Base-by-base conservation (phyloP, 2,797 vertebrate genomes). In the Myotis pilosus region DNA sequence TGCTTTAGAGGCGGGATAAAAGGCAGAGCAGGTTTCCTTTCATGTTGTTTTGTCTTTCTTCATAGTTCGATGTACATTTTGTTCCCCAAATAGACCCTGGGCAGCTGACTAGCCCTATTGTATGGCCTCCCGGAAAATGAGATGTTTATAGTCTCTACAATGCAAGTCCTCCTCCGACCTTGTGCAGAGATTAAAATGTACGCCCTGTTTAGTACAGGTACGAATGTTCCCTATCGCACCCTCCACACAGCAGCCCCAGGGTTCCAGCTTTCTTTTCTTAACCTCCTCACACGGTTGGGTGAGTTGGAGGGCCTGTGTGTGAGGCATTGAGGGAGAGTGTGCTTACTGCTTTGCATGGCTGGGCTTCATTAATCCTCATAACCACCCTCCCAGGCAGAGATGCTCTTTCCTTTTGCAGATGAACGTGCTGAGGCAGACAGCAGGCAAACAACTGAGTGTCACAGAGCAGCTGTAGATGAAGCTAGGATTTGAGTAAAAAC, bases 41-140 rank as follows among this genome's bases (percentile, higher is more conserved):
- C 62, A 76, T 44, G 33, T 23, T 71, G 68, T 93, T 68, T 74
- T 94, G 75, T 84, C 71, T 90, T 84, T 92, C 62, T 89, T 78
- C 62, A 12, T 25, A 68, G 71, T 81, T 64, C 64, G 87, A 92
- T 81, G 68, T 47, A 87, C 44, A 30, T 74, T 92, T 92, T 89
- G 30, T 96, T 75, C 68, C 87, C 22, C 74, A 60, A 25, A 75
- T 75, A 85, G 78, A 81, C 72, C 33, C 53, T 20, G 66, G 68
- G 76, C 9, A 36, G 55, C 84, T 8, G 47, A 78, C n/a, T 30
- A 9, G 75, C n/a, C 62, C 94, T 64, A 60, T 85, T 64, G 55
- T 38, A 78, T 57, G 85, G 44, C 62, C 38, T 53, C 4, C 0
- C 57, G 78, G 76, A 47, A 91, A 75, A 80, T 55, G 55, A 69